Conservation (phyloP, 2,797 vertebrate species). For the Setipinna tenuifilis region DNA sequence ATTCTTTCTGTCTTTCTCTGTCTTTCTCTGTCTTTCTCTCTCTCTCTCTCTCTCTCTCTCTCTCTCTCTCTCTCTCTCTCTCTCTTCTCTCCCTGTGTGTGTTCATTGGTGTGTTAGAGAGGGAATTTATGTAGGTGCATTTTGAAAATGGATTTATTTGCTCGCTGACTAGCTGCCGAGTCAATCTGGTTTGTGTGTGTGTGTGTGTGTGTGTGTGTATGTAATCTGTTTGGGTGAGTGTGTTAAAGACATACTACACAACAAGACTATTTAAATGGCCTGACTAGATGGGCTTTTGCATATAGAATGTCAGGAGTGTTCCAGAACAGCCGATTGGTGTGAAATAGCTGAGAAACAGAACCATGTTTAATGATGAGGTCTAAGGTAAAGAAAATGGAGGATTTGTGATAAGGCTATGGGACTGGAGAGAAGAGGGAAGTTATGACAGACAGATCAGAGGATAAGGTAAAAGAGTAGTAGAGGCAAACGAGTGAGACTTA, state of each 20-base stretch:
- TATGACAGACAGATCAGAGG: background rate
- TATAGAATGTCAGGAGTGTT: too few species aligned
- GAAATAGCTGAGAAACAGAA: background rate
- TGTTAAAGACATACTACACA: background rate
- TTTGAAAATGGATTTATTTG: too few species aligned
- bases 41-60: background rate
- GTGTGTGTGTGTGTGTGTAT: constrained; percentile 16
- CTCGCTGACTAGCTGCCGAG: too few species aligned
- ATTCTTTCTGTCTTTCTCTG: background rate
- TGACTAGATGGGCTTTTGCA: too few species aligned
- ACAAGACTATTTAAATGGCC: too few species aligned
- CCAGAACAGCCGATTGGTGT: too few species aligned
- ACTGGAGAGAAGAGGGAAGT: background rate
- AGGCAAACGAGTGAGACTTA: background rate
- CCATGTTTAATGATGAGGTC: background rate
- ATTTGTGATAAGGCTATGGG: background rate
- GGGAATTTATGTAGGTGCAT: too few species aligned
- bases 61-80: background rate
- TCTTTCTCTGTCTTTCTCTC: background rate
- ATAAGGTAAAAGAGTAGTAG: background rate
- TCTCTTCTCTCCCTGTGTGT: too few species aligned
- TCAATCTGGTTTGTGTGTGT: background rate
- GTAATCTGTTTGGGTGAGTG: background rate
- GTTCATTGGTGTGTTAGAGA: too few species aligned
- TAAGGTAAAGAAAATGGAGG: background rate